These are phyloP conservation scores for Entelurus aequoreus DNA, from an alignment of 2,113 vertebrate genomes.

Conservation along the genomic window DNA sequence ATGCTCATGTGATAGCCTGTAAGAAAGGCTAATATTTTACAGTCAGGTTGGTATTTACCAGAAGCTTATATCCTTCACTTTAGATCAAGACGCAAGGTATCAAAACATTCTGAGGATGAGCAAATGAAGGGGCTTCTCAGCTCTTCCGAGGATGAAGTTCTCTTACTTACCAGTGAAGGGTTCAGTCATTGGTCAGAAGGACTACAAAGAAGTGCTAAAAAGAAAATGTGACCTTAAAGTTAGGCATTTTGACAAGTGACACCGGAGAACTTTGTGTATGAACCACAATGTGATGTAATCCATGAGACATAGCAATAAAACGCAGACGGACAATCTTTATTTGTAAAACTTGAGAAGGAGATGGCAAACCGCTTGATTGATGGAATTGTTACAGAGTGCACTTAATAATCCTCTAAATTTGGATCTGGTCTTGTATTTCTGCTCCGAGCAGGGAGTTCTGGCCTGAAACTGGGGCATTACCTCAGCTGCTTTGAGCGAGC, in stretches of 20 bases:
- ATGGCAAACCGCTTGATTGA: constrained; percentile 56
- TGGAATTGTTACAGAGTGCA: constrained; percentile 65
- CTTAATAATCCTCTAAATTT: constrained; percentile 73
- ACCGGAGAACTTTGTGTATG: constrained; percentile 13
- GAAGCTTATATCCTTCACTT: constrained; percentile 44
- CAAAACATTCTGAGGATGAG: constrained; percentile 57
- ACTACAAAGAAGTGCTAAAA: not conserved
- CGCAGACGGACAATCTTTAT: constrained; percentile 21
- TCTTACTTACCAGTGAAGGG: constrained; percentile 7
- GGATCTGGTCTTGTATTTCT: constrained; percentile 58
- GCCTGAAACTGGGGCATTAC: constrained; percentile 64
- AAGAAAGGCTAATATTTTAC: constrained; percentile 54
- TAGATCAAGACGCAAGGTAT: constrained; percentile 51
- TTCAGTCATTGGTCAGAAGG: constrained; percentile 40
- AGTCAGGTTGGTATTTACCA: constrained; percentile 57
- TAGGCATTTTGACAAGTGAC: constrained; percentile 33
- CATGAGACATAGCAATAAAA: constrained; percentile 1
- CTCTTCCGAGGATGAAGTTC: constrained; percentile 25
- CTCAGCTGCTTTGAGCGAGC: constrained; percentile 65
- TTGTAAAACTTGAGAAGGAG: constrained; percentile 50
- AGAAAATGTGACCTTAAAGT: constrained; percentile 13
- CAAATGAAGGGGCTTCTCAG: constrained; percentile 27
- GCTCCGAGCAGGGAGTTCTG: constrained; percentile 58
- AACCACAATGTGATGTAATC: constrained; percentile 15
- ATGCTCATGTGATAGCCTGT: constrained; percentile 53